Conservation (phyloP, 2,888 invertebrate species). For the Dryobota labecula region DNA sequence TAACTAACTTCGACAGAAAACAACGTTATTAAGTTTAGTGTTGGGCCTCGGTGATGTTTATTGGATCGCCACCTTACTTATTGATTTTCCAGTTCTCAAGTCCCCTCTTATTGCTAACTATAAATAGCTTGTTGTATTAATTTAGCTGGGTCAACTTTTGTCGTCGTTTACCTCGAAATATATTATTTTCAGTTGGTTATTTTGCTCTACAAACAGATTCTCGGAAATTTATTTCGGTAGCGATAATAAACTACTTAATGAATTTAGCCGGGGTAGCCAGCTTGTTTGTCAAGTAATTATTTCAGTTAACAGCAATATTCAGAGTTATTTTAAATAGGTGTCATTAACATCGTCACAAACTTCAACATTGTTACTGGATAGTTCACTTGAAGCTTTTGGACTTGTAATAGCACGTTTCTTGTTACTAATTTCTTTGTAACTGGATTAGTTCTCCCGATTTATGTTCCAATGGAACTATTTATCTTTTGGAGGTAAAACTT, state of each 20-base stretch:
- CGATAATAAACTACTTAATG: constrained; percentile 45
- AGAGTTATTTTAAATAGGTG: constrained; percentile 31
- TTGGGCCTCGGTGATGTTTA: constrained; percentile 72
- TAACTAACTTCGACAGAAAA: constrained; percentile 78
- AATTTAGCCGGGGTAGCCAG: constrained; percentile 32
- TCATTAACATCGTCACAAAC: constrained; percentile 22
- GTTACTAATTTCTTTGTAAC: constrained; percentile 40
- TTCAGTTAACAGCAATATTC: constrained; percentile 31
- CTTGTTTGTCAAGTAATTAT: constrained; percentile 54
- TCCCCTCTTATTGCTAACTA: constrained; percentile 17
- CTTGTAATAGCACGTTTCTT: constrained; percentile 30
- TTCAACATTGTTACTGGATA: constrained; percentile 14
- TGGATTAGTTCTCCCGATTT: constrained; percentile 39
- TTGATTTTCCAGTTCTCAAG: constrained; percentile 66
- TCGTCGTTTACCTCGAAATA: constrained; percentile 6
- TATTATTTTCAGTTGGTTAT: constrained; percentile 14
- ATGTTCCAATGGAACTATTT: constrained; percentile 50
- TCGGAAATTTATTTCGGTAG: constrained; percentile 36
- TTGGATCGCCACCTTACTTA: constrained; percentile 72
- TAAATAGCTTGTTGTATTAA: constrained; percentile 31
- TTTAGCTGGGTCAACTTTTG: constrained; percentile 6
- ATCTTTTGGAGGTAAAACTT: constrained; percentile 48
- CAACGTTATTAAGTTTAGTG: constrained; percentile 80
- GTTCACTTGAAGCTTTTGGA: constrained; percentile 36
- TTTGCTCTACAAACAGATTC: constrained; percentile 35